phyloP scores from a whole-genome alignment of 2,113 vertebrate genomes.

The Tylochromis polylepis region DNA sequence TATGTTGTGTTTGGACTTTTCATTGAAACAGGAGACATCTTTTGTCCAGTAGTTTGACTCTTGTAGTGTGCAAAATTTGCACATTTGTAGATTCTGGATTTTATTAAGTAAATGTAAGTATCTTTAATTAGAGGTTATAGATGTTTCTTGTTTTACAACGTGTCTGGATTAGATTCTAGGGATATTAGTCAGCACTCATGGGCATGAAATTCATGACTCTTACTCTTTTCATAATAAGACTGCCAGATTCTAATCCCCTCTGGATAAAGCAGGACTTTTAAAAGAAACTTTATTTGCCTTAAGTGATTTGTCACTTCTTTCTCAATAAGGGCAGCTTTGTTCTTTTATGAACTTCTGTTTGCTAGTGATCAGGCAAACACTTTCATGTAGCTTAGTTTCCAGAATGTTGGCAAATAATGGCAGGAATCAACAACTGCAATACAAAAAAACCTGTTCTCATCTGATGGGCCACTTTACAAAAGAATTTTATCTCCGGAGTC shows the following conservation, averaged over 20 bases:
- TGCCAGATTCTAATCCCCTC: not conserved
- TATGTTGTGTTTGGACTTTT: not conserved
- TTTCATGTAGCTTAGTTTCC: not conserved
- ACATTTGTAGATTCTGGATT: not conserved
- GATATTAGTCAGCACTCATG: not conserved
- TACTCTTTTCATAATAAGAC: not conserved
- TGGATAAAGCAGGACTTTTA: not conserved
- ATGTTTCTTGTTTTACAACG: not conserved
- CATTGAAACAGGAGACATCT: not conserved
- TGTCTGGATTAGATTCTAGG: not conserved
- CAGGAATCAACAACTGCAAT: not conserved
- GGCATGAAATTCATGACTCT: not conserved
- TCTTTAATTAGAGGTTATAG: not conserved
- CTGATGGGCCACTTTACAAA: conserved; percentile 7
- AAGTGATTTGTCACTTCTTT: not conserved
- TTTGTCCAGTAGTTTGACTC: not conserved
- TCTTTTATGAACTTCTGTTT: not conserved
- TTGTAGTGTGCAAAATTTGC: not conserved
- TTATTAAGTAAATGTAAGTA: not conserved
- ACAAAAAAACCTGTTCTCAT: not conserved
- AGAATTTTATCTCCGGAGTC: not conserved
- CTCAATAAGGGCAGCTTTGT: not conserved
- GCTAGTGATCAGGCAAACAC: not conserved
- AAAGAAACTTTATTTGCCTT: not conserved
- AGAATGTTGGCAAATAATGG: not conserved